Conservation (phyloP, 2,888 invertebrate species). For the Acanthacorydalis orientalis region DNA sequence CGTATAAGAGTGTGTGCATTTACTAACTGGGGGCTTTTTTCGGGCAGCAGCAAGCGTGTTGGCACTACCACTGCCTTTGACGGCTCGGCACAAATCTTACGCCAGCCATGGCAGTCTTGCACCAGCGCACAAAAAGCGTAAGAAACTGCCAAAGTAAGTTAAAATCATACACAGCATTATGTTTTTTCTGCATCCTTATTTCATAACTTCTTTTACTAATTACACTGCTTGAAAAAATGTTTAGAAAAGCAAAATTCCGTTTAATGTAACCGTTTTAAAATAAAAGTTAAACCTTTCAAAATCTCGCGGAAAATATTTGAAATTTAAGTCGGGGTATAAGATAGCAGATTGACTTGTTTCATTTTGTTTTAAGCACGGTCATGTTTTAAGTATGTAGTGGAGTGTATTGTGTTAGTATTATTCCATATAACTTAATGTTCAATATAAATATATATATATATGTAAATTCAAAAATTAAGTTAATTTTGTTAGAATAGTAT, state of each 20-base stretch:
- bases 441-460: no score
- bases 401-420: no score
- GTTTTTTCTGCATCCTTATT: neutral
- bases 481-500: no score
- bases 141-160: constrained; percentile 28
- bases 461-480: no score
- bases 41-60: constrained; percentile 2
- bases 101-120: constrained; percentile 6
- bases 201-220: neutral
- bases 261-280: neutral
- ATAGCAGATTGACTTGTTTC: no score
- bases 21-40: constrained; percentile 1
- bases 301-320: neutral
- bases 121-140: constrained; percentile 20
- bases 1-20: neutral
- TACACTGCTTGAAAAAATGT: neutral
- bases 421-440: no score
- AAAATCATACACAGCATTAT: neutral
- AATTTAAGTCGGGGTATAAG: neutral
- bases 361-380: no score
- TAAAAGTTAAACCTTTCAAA: neutral
- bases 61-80: constrained; percentile 3
- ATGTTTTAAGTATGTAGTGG: no score
- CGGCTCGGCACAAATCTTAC: constrained; percentile 1
- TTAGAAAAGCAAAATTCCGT: neutral